These are phyloP conservation scores for Trilocha varians DNA, from an alignment of 2,888 invertebrate species.

Conservation along the genomic window DNA sequence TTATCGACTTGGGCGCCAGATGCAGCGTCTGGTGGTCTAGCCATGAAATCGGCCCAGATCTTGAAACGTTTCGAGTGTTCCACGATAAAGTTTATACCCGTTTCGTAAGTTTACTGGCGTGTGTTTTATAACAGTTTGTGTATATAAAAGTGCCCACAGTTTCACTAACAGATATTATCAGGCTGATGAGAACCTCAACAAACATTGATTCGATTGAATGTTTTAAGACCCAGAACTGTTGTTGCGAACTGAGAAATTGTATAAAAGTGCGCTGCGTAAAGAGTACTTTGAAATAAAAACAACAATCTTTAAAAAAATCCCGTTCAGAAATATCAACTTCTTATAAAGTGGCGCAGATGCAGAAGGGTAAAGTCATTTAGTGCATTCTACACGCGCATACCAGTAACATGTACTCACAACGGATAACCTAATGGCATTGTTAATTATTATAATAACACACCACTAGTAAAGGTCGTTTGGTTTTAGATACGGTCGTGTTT, in stretches of 20 bases:
- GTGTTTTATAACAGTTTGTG: too few species aligned
- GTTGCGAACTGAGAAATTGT: too few species aligned
- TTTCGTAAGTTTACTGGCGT: neutral
- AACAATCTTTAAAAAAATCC: too few species aligned
- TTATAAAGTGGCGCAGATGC: neutral
- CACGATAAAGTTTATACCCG: neutral
- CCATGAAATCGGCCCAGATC: neutral
- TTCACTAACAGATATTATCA: too few species aligned
- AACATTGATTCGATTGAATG: too few species aligned
- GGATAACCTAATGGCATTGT: conserved; percentile 8
- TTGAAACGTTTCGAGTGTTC: neutral
- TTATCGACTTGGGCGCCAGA: neutral
- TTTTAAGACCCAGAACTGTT: too few species aligned
- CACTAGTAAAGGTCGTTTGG: neutral
- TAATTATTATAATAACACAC: conserved; percentile 5
- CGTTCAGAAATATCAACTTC: neutral
- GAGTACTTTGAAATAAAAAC: too few species aligned
- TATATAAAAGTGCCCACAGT: too few species aligned
- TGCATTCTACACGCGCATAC: neutral
- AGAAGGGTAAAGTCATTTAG: neutral
- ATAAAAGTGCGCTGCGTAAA: too few species aligned
- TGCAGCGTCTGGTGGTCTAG: neutral
- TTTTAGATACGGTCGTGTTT: neutral
- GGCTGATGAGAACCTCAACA: too few species aligned
- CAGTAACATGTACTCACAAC: neutral